Conservation (phyloP, 2,888 invertebrate genomes). For the Ormyrus pomaceus region DNA sequence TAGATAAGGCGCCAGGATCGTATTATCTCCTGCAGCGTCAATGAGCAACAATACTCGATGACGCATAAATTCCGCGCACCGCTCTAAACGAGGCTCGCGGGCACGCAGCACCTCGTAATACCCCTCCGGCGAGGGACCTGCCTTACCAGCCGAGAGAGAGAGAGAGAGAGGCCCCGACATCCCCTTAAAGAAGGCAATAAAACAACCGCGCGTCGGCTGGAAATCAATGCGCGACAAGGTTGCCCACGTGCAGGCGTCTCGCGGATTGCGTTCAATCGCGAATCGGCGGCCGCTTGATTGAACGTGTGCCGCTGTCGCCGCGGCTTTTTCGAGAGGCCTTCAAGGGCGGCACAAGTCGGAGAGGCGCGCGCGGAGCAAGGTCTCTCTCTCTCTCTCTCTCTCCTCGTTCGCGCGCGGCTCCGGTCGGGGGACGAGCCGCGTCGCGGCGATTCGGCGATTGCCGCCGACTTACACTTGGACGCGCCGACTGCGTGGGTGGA, state of each 20-base stretch:
- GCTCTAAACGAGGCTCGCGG: no score
- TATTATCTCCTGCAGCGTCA: no score
- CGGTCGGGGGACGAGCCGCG: no score
- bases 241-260: slow-evolving; percentile 41
- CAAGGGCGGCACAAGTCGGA: background rate
- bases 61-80: no score
- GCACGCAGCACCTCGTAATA: no score
- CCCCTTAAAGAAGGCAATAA: background rate
- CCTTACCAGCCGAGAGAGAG: background rate
- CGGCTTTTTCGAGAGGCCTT: background rate
- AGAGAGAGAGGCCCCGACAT: slow-evolving; percentile 23
- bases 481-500: background rate
- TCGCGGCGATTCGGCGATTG: no score
- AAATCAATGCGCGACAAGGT: slow-evolving; percentile 50
- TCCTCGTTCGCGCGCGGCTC: no score
- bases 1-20: no score
- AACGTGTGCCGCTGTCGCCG: background rate
- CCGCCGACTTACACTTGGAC: no score
- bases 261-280: background rate
- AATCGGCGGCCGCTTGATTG: slow-evolving; percentile 14
- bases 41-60: no score
- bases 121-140: no score
- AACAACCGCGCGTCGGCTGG: background rate
- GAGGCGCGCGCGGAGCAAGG: background rate
- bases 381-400: no score